Percentiles rank a stretch among this genome's conserved stretches.
phyloP scores from a whole-genome alignment of 1,140 invertebrate species.

The Gerris buenoi region DNA sequence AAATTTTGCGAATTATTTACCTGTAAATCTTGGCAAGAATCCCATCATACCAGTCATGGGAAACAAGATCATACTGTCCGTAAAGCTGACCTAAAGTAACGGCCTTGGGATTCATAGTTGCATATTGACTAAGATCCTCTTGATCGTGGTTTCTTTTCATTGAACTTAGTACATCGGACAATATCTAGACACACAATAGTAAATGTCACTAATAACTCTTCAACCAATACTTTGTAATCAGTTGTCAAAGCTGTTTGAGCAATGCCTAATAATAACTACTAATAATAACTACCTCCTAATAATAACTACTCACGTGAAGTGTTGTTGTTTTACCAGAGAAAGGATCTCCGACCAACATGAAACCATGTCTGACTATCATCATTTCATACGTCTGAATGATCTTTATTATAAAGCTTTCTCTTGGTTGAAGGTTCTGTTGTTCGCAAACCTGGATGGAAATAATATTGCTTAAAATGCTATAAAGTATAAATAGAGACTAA shows the following conservation, averaged over 20 bases:
- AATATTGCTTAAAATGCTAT: too few species aligned
- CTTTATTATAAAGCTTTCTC: conserved; percentile 51
- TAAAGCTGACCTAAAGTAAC: conserved; percentile 82
- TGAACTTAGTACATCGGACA: conserved; percentile 53
- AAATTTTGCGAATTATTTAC: too few species aligned
- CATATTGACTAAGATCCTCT: conserved; percentile 48
- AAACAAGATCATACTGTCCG: conserved; percentile 70
- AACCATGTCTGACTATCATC: conserved; percentile 73
- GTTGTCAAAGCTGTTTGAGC: too few species aligned
- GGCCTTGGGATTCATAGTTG: conserved; percentile 79
- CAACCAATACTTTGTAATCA: too few species aligned
- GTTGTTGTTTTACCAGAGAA: conserved; percentile 53
- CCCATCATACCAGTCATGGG: conserved; percentile 84
- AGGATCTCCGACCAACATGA: conserved; percentile 67
- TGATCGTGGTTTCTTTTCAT: conserved; percentile 42
- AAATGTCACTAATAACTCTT: too few species aligned
- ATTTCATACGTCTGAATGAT: conserved; percentile 66
- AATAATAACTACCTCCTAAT: too few species aligned
- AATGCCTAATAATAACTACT: too few species aligned
- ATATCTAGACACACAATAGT: conserved; percentile 33
- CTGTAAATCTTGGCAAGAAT: conserved; percentile 62
- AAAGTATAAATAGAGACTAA: too few species aligned
- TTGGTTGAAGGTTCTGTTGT: conserved; percentile 55
- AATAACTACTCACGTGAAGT: conserved; percentile 14
- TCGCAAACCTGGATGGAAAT: conserved; percentile 35